These are phyloP conservation scores for Aurelia coerulea DNA, from an alignment of 30 jellyfish, hydroid and myxozoan genomes.

Conservation along the genomic window DNA sequence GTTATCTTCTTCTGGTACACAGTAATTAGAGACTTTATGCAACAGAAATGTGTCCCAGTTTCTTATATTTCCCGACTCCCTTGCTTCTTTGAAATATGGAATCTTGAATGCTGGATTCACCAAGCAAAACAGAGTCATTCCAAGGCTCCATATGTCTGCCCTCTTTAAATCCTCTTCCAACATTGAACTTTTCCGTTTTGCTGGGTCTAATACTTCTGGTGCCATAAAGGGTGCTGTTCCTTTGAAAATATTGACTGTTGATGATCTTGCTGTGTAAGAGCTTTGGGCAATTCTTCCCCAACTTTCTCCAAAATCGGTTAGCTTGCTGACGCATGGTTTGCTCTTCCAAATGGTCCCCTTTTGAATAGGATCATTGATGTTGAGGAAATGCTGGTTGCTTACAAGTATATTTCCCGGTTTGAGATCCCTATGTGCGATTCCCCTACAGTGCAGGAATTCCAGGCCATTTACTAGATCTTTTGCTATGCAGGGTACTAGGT, in stretches of 20 bases:
- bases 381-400: too few species aligned
- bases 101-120: background rate
- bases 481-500: conserved; percentile 7
- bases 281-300: background rate
- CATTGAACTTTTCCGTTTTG: background rate
- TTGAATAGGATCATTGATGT: too few species aligned
- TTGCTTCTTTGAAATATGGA: too few species aligned
- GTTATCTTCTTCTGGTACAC: too few species aligned
- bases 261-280: background rate
- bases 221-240: background rate
- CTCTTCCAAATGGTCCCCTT: background rate
- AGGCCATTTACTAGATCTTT: background rate
- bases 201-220: conserved; percentile 8
- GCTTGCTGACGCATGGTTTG: background rate
- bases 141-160: conserved; percentile 26
- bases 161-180: too few species aligned
- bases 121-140: background rate
- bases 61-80: too few species aligned
- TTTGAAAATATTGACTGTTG: background rate
- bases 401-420: background rate
- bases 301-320: too few species aligned
- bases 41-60: too few species aligned
- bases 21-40: too few species aligned
- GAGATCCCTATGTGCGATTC: conserved; percentile 9
- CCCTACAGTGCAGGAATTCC: background rate